Evolutionary conservation across 2,797 vertebrate genomes (phyloP).

Genomic region (Bradypodion ventrale): DNA sequence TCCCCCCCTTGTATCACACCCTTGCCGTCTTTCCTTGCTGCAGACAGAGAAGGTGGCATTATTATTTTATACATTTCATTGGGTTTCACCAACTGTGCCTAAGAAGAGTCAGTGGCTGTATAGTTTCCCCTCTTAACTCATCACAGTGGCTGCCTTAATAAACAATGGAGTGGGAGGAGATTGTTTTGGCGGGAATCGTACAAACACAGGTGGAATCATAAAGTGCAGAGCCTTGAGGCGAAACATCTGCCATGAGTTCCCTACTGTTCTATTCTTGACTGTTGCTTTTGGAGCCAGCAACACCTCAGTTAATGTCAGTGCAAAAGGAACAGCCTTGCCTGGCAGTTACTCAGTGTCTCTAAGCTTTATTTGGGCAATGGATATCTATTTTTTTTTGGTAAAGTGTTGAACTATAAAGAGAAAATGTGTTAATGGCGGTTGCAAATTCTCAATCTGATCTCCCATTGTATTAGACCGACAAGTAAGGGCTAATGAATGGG

Average conservation of each 20-base stretch:
- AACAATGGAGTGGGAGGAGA: not conserved
- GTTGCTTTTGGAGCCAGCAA: slow-evolving; percentile 31
- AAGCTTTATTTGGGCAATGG: slow-evolving; percentile 17
- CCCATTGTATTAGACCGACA: not conserved
- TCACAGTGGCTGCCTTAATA: not conserved
- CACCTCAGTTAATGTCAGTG: slow-evolving; percentile 16
- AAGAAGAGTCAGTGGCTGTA: not conserved
- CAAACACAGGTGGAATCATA: slow-evolving; percentile 38
- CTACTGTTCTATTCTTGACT: slow-evolving; percentile 29
- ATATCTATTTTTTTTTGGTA: not conserved
- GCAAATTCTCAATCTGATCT: not conserved
- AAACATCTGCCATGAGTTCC: slow-evolving; percentile 32
- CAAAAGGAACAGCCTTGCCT: slow-evolving; percentile 9
- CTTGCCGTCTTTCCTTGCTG: too few relatives aligned
- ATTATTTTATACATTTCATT: too few relatives aligned
- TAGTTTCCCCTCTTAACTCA: slow-evolving; percentile 10
- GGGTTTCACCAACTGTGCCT: not conserved
- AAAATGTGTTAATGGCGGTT: not conserved
- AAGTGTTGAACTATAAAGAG: not conserved
- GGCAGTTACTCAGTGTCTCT: slow-evolving; percentile 8
- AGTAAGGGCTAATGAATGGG: not conserved
- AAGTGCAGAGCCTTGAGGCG: slow-evolving; percentile 12
- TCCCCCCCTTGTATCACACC: too few relatives aligned
- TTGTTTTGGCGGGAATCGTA: not conserved
- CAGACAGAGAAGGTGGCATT: too few relatives aligned